Conservation (phyloP, 2,797 vertebrate species). For the Xenentodon cancila region DNA sequence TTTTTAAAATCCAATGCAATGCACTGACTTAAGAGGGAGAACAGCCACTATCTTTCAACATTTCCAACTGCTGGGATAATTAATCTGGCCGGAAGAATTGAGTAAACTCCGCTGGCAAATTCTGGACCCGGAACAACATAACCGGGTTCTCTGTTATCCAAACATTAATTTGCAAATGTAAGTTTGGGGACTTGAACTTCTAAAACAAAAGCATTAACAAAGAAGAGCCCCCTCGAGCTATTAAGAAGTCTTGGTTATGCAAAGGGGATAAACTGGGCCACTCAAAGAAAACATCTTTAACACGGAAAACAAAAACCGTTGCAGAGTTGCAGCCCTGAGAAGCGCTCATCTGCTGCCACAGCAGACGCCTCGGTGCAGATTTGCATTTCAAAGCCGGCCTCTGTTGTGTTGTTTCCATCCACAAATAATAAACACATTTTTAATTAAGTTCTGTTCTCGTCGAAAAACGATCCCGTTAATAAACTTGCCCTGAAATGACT, state of each 20-base stretch:
- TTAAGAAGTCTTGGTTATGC: slow-evolving; percentile 60
- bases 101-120: no score
- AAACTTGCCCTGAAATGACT: slow-evolving; percentile 69
- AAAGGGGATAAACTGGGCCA: slow-evolving; percentile 70
- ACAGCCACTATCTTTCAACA: no score
- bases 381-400: slow-evolving; percentile 78
- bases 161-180: slow-evolving; percentile 42
- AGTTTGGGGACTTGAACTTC: slow-evolving; percentile 51
- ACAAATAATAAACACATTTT: slow-evolving; percentile 76
- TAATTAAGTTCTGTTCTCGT: slow-evolving; percentile 77
- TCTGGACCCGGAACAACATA: neutral
- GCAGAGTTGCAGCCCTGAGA: slow-evolving; percentile 47
- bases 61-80: neutral
- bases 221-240: slow-evolving; percentile 27
- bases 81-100: neutral
- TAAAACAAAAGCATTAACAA: slow-evolving; percentile 43
- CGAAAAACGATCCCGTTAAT: slow-evolving; percentile 71
- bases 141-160: slow-evolving; percentile 33
- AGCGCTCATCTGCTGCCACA: slow-evolving; percentile 44
- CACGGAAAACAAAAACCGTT: slow-evolving; percentile 46
- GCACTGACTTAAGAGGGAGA: no score
- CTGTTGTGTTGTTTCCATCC: slow-evolving; percentile 45
- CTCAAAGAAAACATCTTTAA: slow-evolving; percentile 31
- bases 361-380: slow-evolving; percentile 46
- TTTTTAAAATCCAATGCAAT: no score